Percentiles rank a stretch among this genome's conserved stretches.
Evolutionary conservation across 2,888 invertebrate genomes (phyloP).

Genomic region (Zaprionus lineosus): DNA sequence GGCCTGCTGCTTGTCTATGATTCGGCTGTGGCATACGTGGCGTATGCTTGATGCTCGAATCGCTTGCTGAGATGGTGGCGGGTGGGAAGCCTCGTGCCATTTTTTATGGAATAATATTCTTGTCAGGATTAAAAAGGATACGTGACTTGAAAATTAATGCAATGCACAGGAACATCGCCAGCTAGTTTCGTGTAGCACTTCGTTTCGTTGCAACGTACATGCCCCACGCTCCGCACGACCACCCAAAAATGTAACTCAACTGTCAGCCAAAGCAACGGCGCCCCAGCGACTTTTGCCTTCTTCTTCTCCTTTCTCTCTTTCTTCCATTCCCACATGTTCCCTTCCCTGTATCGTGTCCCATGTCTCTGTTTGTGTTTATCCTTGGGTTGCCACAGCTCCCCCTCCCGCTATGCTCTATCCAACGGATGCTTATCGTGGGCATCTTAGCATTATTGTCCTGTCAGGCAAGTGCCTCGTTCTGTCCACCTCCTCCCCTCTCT

Average conservation of each 20-base stretch:
- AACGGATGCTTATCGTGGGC: conserved; percentile 52
- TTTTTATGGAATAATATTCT: conserved; percentile 82
- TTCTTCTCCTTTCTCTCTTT: background rate
- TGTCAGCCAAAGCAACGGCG: conserved; percentile 42
- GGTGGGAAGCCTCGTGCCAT: conserved; percentile 42
- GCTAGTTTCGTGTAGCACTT: conserved; percentile 39
- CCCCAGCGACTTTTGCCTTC: conserved; percentile 46
- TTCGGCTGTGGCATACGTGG: conserved; percentile 60
- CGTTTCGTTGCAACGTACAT: conserved; percentile 34
- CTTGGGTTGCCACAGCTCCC: conserved; percentile 10
- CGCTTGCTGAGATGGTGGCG: conserved; percentile 31
- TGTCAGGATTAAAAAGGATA: conserved; percentile 83
- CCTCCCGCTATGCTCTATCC: conserved; percentile 3
- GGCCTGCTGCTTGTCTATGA: conserved; percentile 57
- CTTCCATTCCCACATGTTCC: too few species aligned
- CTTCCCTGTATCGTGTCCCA: too few species aligned
- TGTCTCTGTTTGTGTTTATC: conserved; percentile 39
- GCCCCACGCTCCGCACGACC: conserved; percentile 26
- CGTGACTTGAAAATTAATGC: conserved; percentile 82
- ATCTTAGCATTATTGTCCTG: conserved; percentile 66
- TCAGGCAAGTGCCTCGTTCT: conserved; percentile 35
- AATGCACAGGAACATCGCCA: conserved; percentile 60
- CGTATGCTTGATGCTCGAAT: conserved; percentile 61
- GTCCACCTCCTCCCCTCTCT: conserved; percentile 20
- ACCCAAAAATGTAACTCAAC: conserved; percentile 44